phyloP scores from a whole-genome alignment of 2,797 vertebrate species.

The Macroramphosus scolopax region DNA sequence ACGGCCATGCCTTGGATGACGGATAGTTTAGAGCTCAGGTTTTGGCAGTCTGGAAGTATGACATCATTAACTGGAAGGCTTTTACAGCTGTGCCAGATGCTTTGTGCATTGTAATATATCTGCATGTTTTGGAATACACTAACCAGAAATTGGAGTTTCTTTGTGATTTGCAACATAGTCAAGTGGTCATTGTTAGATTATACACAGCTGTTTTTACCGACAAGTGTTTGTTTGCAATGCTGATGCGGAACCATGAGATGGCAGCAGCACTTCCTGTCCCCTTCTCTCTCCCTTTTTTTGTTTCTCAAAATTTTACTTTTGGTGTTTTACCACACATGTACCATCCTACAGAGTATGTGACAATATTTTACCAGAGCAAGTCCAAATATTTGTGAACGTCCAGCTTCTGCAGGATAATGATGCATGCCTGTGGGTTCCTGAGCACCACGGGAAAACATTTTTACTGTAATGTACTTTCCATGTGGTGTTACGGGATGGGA shows the following conservation, averaged over 20 bases:
- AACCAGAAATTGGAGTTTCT: constrained; percentile 8
- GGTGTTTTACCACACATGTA: constrained; percentile 8
- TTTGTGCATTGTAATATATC: constrained; percentile 21
- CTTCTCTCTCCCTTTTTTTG: neutral
- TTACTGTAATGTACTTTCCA: constrained; percentile 19
- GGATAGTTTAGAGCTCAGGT: constrained; percentile 33
- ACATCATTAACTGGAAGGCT: constrained; percentile 31
- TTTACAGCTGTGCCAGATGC: constrained; percentile 5
- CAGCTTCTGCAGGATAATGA: constrained; percentile 10
- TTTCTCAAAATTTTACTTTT: neutral
- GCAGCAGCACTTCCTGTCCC: constrained; percentile 54
- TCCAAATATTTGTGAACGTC: constrained; percentile 7
- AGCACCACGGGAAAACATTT: constrained; percentile 17
- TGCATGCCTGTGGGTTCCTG: constrained; percentile 14
- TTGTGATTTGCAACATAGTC: constrained; percentile 5
- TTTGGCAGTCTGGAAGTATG: constrained; percentile 39
- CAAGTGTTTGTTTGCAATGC: constrained; percentile 43
- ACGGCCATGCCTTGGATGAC: constrained; percentile 34
- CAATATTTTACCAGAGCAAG: neutral
- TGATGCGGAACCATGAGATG: constrained; percentile 59
- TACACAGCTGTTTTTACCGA: neutral
- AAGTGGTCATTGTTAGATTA: neutral
- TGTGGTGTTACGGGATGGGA: constrained; percentile 31
- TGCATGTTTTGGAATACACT: constrained; percentile 31
- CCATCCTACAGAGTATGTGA: no score